Evolutionary conservation across 2,113 vertebrate genomes (phyloP), one percentile per base, ranked within the genome.

Genomic region (Asarcornis scutulata): DNA sequence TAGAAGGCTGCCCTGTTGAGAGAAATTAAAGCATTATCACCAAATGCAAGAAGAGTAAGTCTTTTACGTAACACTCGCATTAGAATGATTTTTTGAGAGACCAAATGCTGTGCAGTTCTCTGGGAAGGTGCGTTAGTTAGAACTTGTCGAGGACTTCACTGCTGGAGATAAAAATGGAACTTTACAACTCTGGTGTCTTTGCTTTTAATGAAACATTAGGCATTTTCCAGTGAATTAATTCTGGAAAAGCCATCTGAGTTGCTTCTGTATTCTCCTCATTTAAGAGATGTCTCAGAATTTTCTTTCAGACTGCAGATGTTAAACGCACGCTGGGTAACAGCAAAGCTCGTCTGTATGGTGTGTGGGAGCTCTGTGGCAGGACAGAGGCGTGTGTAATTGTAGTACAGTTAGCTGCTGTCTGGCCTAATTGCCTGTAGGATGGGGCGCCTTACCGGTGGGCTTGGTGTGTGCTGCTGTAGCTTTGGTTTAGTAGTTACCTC

Each of bases 1-100:
- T 93, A 79, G 80, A 86, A 82, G 62, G 27, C 86, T 96, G 83
- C 67, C 92, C 82, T 74, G 69, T 92, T 94, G 77, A 87, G 76
- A 68, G 89, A 96, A 96, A 93, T 64, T 88, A 89, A 4, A 67
- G 32, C 44, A 93, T 95, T 93, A 77, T 96, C 7, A 2, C 36
- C 6, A 88, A 89, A 69, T 62, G 71, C 90, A 86, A 96, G 93
- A 66, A 66, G 52, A 95, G 52, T 93, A 87, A 92, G 92, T 83
- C 75, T 46, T 16, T 94, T 94, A 86, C 14, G 34, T 93, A 86
- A 74, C 40, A 27, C 17, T 29, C 32, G 4, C n/a, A 22, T 86
- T 67, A 38, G 89, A 36, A 90, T 52, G 42, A 60, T 62, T 50
- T 94, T 87, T 83, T 83, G 75, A 95, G 81, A 68, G 50, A 13